Evolutionary conservation across 2,797 vertebrate genomes (phyloP), one percentile per base, ranked within the genome.

Genomic region (Channallabes apus): DNA sequence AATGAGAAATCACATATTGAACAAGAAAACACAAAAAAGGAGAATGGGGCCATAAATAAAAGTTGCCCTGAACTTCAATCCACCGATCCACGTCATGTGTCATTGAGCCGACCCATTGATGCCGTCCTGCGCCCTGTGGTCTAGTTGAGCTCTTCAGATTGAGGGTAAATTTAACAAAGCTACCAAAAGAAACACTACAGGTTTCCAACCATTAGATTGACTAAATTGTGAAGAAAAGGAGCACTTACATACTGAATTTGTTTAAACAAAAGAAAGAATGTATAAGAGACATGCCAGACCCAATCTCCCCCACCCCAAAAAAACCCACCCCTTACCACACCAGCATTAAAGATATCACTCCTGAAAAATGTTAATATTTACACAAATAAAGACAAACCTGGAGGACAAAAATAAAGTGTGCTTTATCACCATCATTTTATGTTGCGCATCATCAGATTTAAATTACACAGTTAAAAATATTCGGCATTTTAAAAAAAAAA

Each of bases 391-490:
- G 85, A 90, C 71, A 84, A 79, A 93, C 82, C 78, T 88, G 91
- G 89, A 92, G 90, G 87, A 86, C 81, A 82, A 89, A 91, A 92
- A 92, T 89, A 90, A 91, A 90, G 91, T 95, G 94, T 94, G 94
- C 93, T 94, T 94, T 75, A 87, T 92, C 93, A 90, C 89, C 89
- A 85, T 90, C 67, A 88, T 87, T 93, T 92, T 85, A 91, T 91
- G 90, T 93, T 89, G 92, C 93, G 84, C 92, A 90, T 92, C 87
- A 90, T 90, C 84, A 87, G 82, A 89, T 92, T 95, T 94, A 93
- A 94, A 95, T 94, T 92, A 95, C 89, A 91, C 90, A 88, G 92
- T 94, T 82, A 82, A 71, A 82, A 82, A 82, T 82, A 82, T n/a
- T 72, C 68, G 6, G 29, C 81, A 71, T 84, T 85, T 82, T 88